Conservation (phyloP, 2,888 invertebrate species). For the Limnephilus lunatus region DNA sequence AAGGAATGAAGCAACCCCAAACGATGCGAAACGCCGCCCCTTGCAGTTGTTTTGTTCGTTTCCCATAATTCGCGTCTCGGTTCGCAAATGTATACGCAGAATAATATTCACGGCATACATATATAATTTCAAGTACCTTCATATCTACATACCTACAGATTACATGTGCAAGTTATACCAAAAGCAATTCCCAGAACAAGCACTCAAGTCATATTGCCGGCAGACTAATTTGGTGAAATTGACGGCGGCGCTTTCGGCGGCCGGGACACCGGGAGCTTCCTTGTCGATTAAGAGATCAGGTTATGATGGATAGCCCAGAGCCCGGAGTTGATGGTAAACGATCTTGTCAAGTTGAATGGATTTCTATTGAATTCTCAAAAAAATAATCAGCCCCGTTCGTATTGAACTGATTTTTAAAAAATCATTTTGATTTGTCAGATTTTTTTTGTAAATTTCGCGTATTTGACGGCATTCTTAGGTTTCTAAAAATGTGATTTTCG, state of each 20-base stretch:
- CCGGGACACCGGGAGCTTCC: not conserved
- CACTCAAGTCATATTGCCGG: not conserved
- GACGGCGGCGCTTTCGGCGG: not conserved
- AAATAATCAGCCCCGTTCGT: not conserved
- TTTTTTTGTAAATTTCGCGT: not conserved
- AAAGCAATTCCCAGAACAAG: slow-evolving; percentile 15
- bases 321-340: not conserved
- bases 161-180: not conserved
- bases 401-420: not conserved
- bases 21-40: too few species aligned
- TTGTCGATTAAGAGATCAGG: slow-evolving; percentile 16
- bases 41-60: too few species aligned
- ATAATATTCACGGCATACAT: not conserved
- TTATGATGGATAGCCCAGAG: slow-evolving; percentile 6
- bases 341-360: not conserved
- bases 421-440: not conserved
- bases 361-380: not conserved
- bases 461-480: not conserved
- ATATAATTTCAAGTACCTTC: not conserved
- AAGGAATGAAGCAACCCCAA: too few species aligned
- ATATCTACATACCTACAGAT: not conserved
- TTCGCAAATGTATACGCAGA: too few species aligned
- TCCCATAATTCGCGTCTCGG: too few species aligned
- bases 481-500: not conserved
- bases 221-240: slow-evolving; percentile 9